A percentile compares a stretch with the other conserved stretches of the same genome.
Conservation (phyloP, 2,113 vertebrate species). For the Periophthalmus modestus region DNA sequence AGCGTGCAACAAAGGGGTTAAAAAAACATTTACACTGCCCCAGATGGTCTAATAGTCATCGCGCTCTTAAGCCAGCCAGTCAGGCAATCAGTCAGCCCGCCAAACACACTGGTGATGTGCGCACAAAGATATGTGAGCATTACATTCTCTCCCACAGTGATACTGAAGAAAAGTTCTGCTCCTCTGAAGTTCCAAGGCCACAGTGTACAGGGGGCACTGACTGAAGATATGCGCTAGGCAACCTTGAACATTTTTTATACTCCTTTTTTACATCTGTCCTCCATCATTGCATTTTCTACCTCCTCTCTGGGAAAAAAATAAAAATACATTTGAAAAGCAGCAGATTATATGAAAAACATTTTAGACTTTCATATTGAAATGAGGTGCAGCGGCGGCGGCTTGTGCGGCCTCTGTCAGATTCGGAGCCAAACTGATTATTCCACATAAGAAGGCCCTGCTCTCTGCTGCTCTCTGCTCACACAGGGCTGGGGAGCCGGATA, state of each 20-base stretch:
- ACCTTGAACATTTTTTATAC: conserved; percentile 62
- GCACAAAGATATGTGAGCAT: conserved; percentile 62
- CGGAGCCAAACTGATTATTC: conserved; percentile 74
- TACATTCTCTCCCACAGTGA: conserved; percentile 66
- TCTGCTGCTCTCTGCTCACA: conserved; percentile 65
- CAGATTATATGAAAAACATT: conserved; percentile 76
- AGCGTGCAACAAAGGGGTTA: conserved; percentile 43
- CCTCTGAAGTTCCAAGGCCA: conserved; percentile 69
- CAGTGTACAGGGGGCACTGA: conserved; percentile 49
- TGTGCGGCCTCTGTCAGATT: conserved; percentile 68
- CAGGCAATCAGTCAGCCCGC: conserved; percentile 60
- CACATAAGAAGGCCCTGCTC: conserved; percentile 71
- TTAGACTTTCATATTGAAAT: conserved; percentile 79
- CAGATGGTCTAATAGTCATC: conserved; percentile 67
- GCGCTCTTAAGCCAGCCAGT: conserved; percentile 42
- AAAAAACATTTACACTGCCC: conserved; percentile 37
- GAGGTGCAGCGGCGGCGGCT: conserved; percentile 65
- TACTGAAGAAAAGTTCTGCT: conserved; percentile 55
- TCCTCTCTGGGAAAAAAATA: conserved; percentile 50
- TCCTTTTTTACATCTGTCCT: conserved; percentile 52
- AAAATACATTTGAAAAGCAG: conserved; percentile 69
- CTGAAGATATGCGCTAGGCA: conserved; percentile 66
- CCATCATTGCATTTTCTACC: conserved; percentile 55
- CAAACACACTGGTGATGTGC: conserved; percentile 50
- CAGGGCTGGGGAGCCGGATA: conserved; percentile 72